Evolutionary conservation across 2,797 vertebrate genomes (phyloP).

Genomic region (Anolis apletophallus): DNA sequence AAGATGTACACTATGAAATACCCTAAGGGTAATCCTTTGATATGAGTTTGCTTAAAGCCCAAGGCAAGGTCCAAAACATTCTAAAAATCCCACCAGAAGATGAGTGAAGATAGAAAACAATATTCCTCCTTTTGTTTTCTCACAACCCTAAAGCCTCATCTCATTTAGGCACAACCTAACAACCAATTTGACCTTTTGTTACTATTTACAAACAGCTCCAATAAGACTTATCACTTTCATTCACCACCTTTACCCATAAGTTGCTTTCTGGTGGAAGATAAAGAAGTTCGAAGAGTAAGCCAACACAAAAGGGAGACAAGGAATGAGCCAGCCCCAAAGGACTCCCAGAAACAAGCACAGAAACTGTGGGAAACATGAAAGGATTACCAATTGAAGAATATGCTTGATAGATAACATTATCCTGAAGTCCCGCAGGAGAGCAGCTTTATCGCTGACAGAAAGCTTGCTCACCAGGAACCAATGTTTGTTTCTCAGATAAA

Average conservation of each 20-base stretch:
- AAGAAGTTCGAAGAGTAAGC: neutral
- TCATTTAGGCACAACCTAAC: neutral
- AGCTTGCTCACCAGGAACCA: slow-evolving; percentile 32
- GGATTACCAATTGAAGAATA: slow-evolving; percentile 59
- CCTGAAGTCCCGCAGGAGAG: slow-evolving; percentile 25
- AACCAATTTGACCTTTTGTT: neutral
- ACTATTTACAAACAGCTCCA: neutral
- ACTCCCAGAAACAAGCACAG: slow-evolving; percentile 7
- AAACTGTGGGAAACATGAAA: slow-evolving; percentile 23
- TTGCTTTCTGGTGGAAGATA: accelerated
- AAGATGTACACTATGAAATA: slow-evolving; percentile 36
- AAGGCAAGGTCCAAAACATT: slow-evolving; percentile 22
- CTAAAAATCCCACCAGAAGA: slow-evolving; percentile 5
- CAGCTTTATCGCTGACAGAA: slow-evolving; percentile 52
- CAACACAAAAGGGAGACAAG: slow-evolving; percentile 13
- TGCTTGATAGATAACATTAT: slow-evolving; percentile 36
- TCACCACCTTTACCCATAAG: neutral
- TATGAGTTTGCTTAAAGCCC: slow-evolving; percentile 9
- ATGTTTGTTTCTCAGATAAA: slow-evolving; percentile 49
- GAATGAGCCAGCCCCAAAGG: neutral
- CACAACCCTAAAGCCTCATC: accelerated
- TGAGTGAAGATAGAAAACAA: neutral
- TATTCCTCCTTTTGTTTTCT: neutral
- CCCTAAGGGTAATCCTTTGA: neutral
- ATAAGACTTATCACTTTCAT: neutral